A percentile compares a stretch with the other conserved stretches of the same genome.
Conservation (phyloP, 2,797 vertebrate genomes). For the Otus scops region DNA sequence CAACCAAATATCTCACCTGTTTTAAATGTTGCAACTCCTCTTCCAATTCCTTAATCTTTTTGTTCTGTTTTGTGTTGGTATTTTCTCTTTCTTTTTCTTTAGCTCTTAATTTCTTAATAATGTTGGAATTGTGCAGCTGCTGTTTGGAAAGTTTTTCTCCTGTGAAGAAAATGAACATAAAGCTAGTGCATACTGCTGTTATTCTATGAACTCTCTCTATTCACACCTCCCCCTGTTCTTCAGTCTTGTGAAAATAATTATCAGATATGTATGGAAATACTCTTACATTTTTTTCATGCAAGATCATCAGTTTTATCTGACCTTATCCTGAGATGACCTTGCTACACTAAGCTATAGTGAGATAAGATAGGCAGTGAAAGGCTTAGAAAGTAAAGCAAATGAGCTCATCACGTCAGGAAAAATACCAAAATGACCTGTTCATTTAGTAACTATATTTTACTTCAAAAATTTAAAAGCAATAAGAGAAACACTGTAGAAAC, state of each 20-base stretch:
- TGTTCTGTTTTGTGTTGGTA: conserved; percentile 83
- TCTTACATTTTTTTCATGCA: not conserved
- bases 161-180: conserved; percentile 46
- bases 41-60: conserved; percentile 88
- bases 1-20: conserved; percentile 76
- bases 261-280: not conserved
- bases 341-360: not conserved
- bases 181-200: not conserved
- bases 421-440: not conserved
- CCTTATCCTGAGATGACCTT: not conserved
- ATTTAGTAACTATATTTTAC: not conserved
- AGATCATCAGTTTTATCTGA: not conserved
- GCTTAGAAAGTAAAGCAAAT: not conserved
- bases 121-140: conserved; percentile 94
- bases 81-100: conserved; percentile 94
- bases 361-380: not conserved
- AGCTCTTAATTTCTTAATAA: conserved; percentile 94
- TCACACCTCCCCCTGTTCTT: not conserved
- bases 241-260: not conserved
- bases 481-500: not conserved
- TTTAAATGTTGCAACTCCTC: conserved; percentile 90
- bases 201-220: not conserved
- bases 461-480: not conserved
- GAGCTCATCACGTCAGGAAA: not conserved
- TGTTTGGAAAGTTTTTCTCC: conserved; percentile 98